A percentile compares a stretch with the other conserved stretches of the same genome.
phyloP scores from a whole-genome alignment of 2,797 vertebrate genomes.

The Pseudochaenichthys georgianus region DNA sequence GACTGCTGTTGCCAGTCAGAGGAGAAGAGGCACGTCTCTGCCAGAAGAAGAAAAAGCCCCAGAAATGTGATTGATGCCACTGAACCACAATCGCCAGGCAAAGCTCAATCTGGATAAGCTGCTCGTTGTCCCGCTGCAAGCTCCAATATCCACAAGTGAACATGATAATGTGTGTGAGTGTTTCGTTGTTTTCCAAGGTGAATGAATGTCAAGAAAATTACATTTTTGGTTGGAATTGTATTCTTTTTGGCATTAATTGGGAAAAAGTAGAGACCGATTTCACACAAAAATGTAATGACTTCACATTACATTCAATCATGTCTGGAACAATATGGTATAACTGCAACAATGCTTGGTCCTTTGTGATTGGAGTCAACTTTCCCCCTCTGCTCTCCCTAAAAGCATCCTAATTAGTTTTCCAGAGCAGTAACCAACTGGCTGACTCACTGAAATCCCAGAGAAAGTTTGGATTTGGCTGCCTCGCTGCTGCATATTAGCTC shows the following conservation, averaged over 20 bases:
- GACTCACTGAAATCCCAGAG: constrained; percentile 52
- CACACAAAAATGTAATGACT: background rate
- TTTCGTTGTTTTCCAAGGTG: background rate
- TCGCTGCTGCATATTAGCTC: constrained; percentile 41
- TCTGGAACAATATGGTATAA: background rate
- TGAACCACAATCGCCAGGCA: constrained; percentile 61
- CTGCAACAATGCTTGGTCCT: background rate
- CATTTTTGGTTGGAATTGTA: background rate
- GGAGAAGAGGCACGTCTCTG: constrained; percentile 30
- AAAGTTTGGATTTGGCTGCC: constrained; percentile 61
- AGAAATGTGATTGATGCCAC: constrained; percentile 76
- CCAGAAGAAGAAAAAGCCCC: constrained; percentile 50
- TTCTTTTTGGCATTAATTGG: background rate
- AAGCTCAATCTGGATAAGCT: constrained; percentile 62
- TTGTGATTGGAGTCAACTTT: constrained; percentile 12
- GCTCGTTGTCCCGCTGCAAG: constrained; percentile 36
- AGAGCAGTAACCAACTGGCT: constrained; percentile 41
- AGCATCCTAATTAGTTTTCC: constrained; percentile 57
- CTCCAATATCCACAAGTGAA: constrained; percentile 44
- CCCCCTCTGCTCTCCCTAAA: background rate
- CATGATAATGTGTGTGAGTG: constrained; percentile 33
- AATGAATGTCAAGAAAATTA: background rate
- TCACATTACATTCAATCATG: background rate
- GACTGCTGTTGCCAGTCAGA: constrained; percentile 32
- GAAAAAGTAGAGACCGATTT: background rate